Evolutionary conservation across 2,888 invertebrate species (phyloP), one percentile per base, ranked within the genome.

Genomic region (Pasiphila rectangulata): DNA sequence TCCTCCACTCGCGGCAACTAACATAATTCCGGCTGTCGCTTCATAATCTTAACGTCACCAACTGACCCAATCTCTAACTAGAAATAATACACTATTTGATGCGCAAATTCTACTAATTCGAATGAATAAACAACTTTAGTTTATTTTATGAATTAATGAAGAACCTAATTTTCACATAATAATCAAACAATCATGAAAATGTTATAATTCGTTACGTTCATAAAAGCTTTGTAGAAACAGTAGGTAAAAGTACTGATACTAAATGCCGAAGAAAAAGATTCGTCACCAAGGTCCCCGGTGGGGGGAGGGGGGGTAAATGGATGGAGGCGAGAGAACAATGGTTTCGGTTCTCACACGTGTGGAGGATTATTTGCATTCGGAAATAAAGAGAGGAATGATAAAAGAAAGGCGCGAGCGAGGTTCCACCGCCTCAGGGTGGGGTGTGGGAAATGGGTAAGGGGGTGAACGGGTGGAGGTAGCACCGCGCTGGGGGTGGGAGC

Each of bases 351-450:
- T 89, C 89, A 89, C 89, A 89, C 89, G 89, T 89, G 88, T 87
- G 89, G 89, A 88, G 88, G 89, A 89, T 89, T 89, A 89, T 89
- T 89, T 89, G 89, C 89, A 89, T 89, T 89, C 89, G 89, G 89
- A 88, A 87, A 88, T 87, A 87, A 88, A 87, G 84, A 89, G 85
- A 89, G 88, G 85, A 84, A 83, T 86, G 85, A 86, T 86, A 86
- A 83, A 89, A 88, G 88, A 88, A 89, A 89, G 87, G 89, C 89
- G 89, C 87, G 86, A 89, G 87, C 76, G 79, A 79, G 82, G 87
- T 83, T 80, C 87, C 83, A 76, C 83, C 86, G 84, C 85, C 85
- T 81, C 79, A 73, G 78, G 85, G 89, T 83, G 82, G 85, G 83
- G 88, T 80, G 90, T 89, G 87, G 85, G 82, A 81, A 76, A 75